A percentile compares a stretch with the other conserved stretches of the same genome.
These are phyloP conservation scores for Drosophila neonasuta DNA, from an alignment of 2,888 invertebrate species.

Conservation along the genomic window DNA sequence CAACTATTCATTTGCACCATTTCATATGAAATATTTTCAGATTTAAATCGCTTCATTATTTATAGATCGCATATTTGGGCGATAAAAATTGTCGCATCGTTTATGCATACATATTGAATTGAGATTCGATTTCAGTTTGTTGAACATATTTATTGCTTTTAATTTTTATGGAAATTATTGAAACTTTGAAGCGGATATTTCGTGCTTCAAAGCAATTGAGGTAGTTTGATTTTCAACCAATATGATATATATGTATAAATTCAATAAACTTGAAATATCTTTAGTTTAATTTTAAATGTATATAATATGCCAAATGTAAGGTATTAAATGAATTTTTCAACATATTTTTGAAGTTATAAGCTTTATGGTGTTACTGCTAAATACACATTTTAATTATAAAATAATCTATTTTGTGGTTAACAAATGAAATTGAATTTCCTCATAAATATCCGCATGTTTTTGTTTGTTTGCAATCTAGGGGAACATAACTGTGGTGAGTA, in stretches of 20 bases:
- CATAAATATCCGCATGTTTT: neutral
- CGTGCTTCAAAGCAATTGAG: neutral
- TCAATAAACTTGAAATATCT: neutral
- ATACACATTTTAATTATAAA: neutral
- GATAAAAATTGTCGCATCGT: conserved; percentile 35
- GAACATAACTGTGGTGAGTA: conserved; percentile 4
- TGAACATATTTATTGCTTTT: conserved; percentile 10
- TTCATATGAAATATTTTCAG: conserved; percentile 28
- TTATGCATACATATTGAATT: conserved; percentile 16
- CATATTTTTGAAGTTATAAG: too few relatives aligned
- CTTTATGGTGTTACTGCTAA: too few relatives aligned
- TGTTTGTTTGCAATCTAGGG: neutral
- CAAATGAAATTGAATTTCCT: neutral
- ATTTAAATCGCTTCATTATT: conserved; percentile 53
- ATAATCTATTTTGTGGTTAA: neutral
- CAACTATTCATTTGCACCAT: conserved; percentile 45
- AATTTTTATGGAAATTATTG: neutral
- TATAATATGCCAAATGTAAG: too few relatives aligned
- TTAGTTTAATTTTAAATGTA: neutral
- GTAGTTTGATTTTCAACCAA: neutral
- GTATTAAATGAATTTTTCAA: too few relatives aligned
- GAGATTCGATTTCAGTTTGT: conserved; percentile 13
- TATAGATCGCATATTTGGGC: conserved; percentile 36
- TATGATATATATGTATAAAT: neutral
- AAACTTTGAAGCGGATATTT: neutral